Base-by-base conservation (phyloP, 2,113 vertebrate species). In the Rousettus leschenaultii region DNA sequence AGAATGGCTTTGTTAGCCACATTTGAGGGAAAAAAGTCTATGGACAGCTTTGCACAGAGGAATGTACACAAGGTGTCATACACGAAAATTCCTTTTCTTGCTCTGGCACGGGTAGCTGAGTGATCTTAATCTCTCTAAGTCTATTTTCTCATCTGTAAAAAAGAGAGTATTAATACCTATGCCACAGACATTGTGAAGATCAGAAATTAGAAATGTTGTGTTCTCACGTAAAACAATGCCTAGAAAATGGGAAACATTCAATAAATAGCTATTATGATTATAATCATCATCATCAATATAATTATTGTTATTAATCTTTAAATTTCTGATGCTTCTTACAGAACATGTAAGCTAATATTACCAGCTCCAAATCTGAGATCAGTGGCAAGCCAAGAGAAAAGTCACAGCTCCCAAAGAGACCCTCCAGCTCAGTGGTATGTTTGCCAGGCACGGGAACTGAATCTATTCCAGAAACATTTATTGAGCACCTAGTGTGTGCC, bases 121-220 rank as follows among this genome's bases (percentile, higher is more conserved):
- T 16, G 86, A 91, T 66, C 18, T 94, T 65, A 92, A 89, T 7
- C 15, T 21, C 24, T 28, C n/a, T 38, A 63, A 53, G 11, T 40
- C 35, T 66, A 91, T 55, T 89, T 93, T 91, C 86, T 92, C 45
- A 80, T 78, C n/a, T 66, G 28, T 93, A 84, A 95, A 5, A 84
- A 95, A 5, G 57, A 63, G 15, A 43, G 21, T 51, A 61, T 59
- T 33, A 24, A 70, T 84, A 33, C 57, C 6, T 63, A 63, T 22
- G 57, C 10, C 91, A 88, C 26, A 40, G 45, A 68, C 24, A 6
- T 18, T 26, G 9, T 3, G 15, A 93, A 88, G 63, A 85, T n/a
- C 79, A 66, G 24, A 88, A 94, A 70, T 80, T 70, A 86, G 66
- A 95, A 78, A 77, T 70, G 38, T 40, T 48, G 10, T 77, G 30